Conservation (phyloP, 2,888 invertebrate species). For the Erebia aethiops region DNA sequence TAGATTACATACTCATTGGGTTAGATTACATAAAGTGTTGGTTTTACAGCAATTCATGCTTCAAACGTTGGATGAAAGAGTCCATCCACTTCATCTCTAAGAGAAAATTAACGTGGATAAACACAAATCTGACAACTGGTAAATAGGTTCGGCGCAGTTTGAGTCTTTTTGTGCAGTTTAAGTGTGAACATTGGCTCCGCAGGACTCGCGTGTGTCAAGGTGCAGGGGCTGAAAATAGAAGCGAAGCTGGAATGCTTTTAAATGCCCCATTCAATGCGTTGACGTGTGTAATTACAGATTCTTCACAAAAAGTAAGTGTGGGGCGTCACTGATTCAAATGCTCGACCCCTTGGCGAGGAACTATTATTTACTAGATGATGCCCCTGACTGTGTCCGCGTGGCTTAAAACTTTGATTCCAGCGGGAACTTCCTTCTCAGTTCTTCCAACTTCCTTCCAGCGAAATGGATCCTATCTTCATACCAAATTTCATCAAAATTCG, state of each 20-base stretch:
- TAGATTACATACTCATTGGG: too few species aligned
- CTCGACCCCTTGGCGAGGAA: not conserved
- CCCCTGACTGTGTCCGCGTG: too few species aligned
- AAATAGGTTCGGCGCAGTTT: slow-evolving; percentile 44
- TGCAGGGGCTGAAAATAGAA: slow-evolving; percentile 49
- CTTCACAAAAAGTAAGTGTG: slow-evolving; percentile 62
- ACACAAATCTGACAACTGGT: slow-evolving; percentile 47
- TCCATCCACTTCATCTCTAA: too few species aligned
- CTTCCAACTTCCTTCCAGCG: too few species aligned
- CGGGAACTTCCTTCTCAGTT: too few species aligned
- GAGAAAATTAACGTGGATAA: too few species aligned
- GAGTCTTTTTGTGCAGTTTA: slow-evolving; percentile 22
- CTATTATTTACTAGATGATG: not conserved
- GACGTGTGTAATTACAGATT: slow-evolving; percentile 75
- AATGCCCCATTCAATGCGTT: slow-evolving; percentile 62
- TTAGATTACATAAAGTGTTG: too few species aligned
- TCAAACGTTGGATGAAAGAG: too few species aligned
- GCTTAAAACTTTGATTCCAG: too few species aligned
- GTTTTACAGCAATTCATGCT: too few species aligned
- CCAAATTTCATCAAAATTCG: too few species aligned
- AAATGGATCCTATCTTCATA: too few species aligned
- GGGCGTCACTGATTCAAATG: slow-evolving; percentile 35
- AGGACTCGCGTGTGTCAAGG: slow-evolving; percentile 49
- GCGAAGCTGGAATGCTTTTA: slow-evolving; percentile 47
- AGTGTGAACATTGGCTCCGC: not conserved